Evolutionary conservation across 1,140 invertebrate genomes (phyloP).

Genomic region (Tetragonula clypearis): DNA sequence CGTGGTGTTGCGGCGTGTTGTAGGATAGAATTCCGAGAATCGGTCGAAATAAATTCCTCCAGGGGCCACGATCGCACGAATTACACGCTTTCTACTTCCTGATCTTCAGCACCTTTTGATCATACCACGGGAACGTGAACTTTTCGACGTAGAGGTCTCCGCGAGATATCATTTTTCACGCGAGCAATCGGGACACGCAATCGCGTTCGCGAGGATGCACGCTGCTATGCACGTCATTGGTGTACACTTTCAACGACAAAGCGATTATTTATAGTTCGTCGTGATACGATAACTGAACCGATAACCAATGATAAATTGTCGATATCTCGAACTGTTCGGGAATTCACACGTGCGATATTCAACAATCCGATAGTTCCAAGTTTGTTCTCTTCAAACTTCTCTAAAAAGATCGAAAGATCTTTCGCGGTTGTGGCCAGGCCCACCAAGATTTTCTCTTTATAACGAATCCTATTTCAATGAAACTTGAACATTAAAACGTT

Average conservation of each 20-base stretch:
- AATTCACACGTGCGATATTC: too few relatives aligned
- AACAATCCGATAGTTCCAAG: too few relatives aligned
- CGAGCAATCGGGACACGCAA: neutral
- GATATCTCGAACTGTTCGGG: too few relatives aligned
- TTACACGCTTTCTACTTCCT: conserved; percentile 6
- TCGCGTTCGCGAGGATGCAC: neutral
- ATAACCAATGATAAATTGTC: too few relatives aligned
- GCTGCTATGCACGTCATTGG: neutral
- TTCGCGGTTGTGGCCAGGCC: too few relatives aligned
- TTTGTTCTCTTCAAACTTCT: too few relatives aligned
- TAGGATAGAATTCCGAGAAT: conserved; percentile 32
- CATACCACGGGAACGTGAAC: neutral
- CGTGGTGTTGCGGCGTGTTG: neutral
- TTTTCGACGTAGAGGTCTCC: neutral
- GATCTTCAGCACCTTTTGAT: conserved; percentile 1
- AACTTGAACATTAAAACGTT: too few relatives aligned
- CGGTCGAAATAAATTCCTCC: conserved; percentile 26
- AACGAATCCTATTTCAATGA: too few relatives aligned
- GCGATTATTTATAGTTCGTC: conserved; percentile 27
- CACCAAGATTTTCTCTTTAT: too few relatives aligned
- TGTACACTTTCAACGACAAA: neutral
- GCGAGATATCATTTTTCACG: neutral
- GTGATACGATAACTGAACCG: too few relatives aligned
- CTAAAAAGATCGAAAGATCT: too few relatives aligned
- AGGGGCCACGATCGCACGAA: conserved; percentile 22